Percentiles rank a stretch among this genome's conserved stretches.
Evolutionary conservation across 2,797 vertebrate species (phyloP).

Genomic region (Melanotaenia trifasciata): DNA sequence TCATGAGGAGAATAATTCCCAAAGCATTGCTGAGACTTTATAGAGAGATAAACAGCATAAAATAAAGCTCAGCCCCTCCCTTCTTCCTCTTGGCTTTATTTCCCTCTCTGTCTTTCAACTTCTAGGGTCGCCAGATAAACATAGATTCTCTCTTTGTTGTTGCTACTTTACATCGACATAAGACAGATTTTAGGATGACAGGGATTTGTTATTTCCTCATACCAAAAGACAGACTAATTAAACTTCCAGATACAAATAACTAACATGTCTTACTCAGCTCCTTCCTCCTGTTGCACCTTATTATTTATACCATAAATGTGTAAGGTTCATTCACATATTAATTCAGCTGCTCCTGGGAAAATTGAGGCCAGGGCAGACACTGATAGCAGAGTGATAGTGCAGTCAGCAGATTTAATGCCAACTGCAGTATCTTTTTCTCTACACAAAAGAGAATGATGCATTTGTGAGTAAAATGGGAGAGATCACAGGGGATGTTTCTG

Average conservation of each 20-base stretch:
- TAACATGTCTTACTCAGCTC: conserved; percentile 7
- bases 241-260: conserved; percentile 38
- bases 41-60: conserved; percentile 39
- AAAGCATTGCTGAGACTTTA: conserved; percentile 35
- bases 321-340: conserved; percentile 55
- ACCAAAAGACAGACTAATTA: conserved; percentile 49
- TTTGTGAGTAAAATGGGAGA: conserved; percentile 36
- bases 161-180: conserved; percentile 29
- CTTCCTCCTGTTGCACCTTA: conserved; percentile 14
- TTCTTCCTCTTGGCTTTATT: conserved; percentile 15
- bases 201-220: conserved; percentile 27
- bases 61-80: conserved; percentile 41
- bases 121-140: conserved; percentile 33
- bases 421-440: conserved; percentile 43
- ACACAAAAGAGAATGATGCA: conserved; percentile 5
- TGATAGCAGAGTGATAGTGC: conserved; percentile 62
- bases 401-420: conserved; percentile 70
- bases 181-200: conserved; percentile 61
- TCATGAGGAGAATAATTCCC: conserved; percentile 46
- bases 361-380: conserved; percentile 44
- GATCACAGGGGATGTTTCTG: conserved; percentile 12
- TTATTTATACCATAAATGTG: conserved; percentile 45
- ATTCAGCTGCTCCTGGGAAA: conserved; percentile 60
- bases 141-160: conserved; percentile 32
- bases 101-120: conserved; percentile 15